A percentile compares a stretch with the other conserved stretches of the same genome.
phyloP scores from a whole-genome alignment of 2,113 vertebrate genomes.

The Callipepla californica region DNA sequence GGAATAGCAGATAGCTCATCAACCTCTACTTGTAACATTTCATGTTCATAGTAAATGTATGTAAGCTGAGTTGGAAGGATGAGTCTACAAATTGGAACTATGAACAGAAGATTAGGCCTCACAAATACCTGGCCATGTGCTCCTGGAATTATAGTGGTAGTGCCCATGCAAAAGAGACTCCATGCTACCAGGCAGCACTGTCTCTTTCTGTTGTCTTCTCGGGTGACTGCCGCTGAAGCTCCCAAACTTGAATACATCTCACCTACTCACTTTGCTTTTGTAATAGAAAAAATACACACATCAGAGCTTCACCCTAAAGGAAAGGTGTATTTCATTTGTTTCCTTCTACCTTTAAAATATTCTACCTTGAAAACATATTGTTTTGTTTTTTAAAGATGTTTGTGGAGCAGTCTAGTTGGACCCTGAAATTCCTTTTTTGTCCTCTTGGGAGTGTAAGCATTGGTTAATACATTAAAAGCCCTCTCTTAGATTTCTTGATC shows the following conservation, averaged over 20 bases:
- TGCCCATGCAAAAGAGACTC: rapidly evolving
- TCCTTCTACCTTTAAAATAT: not conserved
- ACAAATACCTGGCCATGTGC: not conserved
- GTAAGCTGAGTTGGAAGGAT: not conserved
- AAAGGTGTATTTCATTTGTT: not conserved
- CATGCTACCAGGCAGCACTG: not conserved
- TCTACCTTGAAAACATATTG: not conserved
- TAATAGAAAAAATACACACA: not conserved
- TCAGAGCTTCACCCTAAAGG: not conserved
- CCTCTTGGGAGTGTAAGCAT: not conserved
- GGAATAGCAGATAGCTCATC: not conserved
- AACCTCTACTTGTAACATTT: not conserved
- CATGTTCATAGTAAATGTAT: not conserved
- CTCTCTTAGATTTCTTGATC: not conserved
- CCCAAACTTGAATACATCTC: not conserved
- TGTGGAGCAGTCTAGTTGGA: not conserved
- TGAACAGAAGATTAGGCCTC: not conserved
- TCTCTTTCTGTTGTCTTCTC: not conserved
- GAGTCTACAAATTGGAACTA: not conserved
- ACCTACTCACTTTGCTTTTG: not conserved
- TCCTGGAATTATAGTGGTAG: not conserved
- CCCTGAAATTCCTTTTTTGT: not conserved
- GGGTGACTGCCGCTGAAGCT: not conserved
- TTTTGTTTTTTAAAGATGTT: not conserved
- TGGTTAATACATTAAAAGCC: not conserved